phyloP scores from a whole-genome alignment of 2,113 vertebrate species.

The Scopus umbretta region DNA sequence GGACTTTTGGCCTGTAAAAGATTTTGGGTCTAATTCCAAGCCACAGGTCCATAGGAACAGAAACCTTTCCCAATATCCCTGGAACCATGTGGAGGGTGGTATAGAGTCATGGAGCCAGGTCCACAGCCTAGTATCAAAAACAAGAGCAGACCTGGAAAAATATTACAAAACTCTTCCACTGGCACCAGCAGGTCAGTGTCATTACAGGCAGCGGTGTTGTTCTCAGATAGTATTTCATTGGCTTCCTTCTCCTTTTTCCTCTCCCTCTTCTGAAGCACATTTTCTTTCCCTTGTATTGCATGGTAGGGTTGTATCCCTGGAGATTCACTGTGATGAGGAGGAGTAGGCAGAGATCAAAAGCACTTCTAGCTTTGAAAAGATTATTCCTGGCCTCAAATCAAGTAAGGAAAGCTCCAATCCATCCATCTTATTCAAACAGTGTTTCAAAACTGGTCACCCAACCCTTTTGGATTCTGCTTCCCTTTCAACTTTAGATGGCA shows the following conservation, averaged over 20 bases:
- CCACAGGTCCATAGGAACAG: background rate
- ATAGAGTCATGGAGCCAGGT: background rate
- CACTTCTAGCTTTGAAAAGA: conserved; percentile 73
- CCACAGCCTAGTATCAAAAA: conserved; percentile 37
- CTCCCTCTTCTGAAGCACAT: conserved; percentile 50
- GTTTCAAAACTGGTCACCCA: conserved; percentile 74
- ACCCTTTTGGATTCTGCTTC: conserved; percentile 64
- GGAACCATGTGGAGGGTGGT: background rate
- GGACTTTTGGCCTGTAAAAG: background rate
- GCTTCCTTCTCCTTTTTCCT: conserved; percentile 66
- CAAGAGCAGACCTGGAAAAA: conserved; percentile 57
- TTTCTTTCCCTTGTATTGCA: conserved; percentile 63
- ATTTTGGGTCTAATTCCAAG: background rate
- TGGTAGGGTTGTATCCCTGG: conserved; percentile 69
- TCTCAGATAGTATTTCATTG: conserved; percentile 67
- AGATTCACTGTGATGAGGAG: conserved; percentile 72
- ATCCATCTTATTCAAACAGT: conserved; percentile 75
- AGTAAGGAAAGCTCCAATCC: conserved; percentile 71
- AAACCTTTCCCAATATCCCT: background rate
- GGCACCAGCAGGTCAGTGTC: conserved; percentile 48
- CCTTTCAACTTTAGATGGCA: conserved; percentile 73
- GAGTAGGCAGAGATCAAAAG: conserved; percentile 74
- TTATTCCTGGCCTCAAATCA: conserved; percentile 79
- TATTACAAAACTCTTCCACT: conserved; percentile 65
- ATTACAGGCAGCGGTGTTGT: conserved; percentile 50